Percentiles rank a stretch among this genome's conserved stretches.
These are phyloP conservation scores for Copsychus sechellarum DNA, from an alignment of 2,113 vertebrate species.

Conservation along the genomic window DNA sequence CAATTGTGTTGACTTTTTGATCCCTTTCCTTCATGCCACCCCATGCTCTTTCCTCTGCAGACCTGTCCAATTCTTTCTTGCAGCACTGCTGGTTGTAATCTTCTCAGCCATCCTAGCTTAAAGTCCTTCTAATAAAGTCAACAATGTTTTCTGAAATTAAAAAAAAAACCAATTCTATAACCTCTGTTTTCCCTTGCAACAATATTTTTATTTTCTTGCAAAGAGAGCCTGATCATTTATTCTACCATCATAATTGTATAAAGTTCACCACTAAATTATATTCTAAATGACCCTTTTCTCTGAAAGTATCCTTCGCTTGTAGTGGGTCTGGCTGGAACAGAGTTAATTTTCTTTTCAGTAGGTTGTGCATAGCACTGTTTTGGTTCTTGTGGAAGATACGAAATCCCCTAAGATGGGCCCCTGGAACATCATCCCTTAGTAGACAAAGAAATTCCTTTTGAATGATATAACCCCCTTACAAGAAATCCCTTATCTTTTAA, in stretches of 20 bases:
- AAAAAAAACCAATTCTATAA: not conserved
- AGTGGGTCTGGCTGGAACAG: not conserved
- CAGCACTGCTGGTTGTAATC: not conserved
- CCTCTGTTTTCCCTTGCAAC: not conserved
- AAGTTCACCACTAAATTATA: not conserved
- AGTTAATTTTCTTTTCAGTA: not conserved
- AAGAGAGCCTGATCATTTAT: not conserved
- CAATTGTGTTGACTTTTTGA: not conserved
- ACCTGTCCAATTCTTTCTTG: fast-evolving
- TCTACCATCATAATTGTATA: not conserved
- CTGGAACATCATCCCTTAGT: no score
- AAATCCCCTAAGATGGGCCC: no score
- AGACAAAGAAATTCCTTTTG: no score
- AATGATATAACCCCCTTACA: no score
- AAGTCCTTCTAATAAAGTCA: not conserved
- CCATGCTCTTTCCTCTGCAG: not conserved
- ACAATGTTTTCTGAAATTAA: not conserved
- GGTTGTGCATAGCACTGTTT: fast-evolving
- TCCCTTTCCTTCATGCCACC: not conserved
- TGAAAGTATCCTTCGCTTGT: not conserved
- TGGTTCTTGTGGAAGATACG: no score
- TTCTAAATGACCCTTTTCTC: not conserved
- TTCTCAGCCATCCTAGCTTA: not conserved
- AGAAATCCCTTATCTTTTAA: no score
- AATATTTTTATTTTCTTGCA: not conserved